Evolutionary conservation across 2,888 invertebrate genomes (phyloP).

Genomic region (Melangyna quadrimaculata): DNA sequence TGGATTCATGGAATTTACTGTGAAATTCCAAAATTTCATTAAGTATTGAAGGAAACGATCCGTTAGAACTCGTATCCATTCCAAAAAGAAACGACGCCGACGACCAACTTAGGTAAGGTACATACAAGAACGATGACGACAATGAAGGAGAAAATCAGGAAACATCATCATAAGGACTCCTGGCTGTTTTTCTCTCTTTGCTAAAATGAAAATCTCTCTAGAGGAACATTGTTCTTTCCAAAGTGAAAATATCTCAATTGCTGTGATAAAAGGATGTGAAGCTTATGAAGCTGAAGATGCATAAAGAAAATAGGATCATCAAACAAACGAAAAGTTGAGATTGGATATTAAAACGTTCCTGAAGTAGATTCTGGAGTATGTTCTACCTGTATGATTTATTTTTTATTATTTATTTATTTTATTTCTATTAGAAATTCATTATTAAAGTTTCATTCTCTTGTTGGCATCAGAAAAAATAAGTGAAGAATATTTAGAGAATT

Average conservation of each 20-base stretch:
- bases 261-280: conserved; percentile 19
- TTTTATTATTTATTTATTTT: conserved; percentile 9
- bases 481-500: background rate
- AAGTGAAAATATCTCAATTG: conserved; percentile 18
- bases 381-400: background rate
- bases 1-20: conserved; percentile 33
- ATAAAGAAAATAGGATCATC: conserved; percentile 40
- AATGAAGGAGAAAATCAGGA: background rate
- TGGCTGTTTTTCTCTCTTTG: background rate
- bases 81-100: background rate
- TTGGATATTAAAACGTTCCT: conserved; percentile 1
- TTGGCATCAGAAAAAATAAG: background rate
- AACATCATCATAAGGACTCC: background rate
- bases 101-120: too few species aligned
- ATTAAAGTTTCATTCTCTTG: conserved; percentile 6
- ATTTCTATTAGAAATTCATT: conserved; percentile 1
- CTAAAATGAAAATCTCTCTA: background rate
- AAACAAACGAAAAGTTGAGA: conserved; percentile 25
- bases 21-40: conserved; percentile 46
- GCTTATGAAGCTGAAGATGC: background rate
- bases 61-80: background rate
- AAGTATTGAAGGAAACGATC: conserved; percentile 24
- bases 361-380: too few species aligned
- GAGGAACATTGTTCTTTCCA: conserved; percentile 21
- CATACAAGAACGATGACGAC: background rate